Base-by-base conservation (phyloP, 2,888 invertebrate genomes). In the Torymus tubicola region DNA sequence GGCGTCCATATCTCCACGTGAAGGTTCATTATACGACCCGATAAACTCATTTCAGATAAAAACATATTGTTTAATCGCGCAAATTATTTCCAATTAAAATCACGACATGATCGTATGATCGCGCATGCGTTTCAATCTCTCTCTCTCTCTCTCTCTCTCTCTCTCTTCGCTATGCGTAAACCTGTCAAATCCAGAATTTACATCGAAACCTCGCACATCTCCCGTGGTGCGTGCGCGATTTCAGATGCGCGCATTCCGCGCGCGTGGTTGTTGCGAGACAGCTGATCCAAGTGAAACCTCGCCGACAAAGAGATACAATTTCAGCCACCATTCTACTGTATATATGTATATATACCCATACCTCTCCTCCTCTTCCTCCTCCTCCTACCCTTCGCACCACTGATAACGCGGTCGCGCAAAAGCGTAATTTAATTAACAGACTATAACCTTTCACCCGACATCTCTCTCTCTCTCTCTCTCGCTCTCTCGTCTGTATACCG, bases 391-490 rank as follows among this genome's bases (percentile, higher is more conserved):
- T n/a, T n/a, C n/a, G n/a, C n/a, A n/a, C n/a, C n/a, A 42, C 42
- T 42, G 63, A 64, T 64, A 64, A 64, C 65, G 18, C 57, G 57
- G 58, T 31, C 18, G 31, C 16, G 31, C 57, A 58, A 70, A 52
- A 70, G 70, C 50, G 70, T 70, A 70, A 70, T 70, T 70, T 50
- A 70, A 70, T 70, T 70, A 70, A 50, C 70, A 70, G 50, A 50
- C 31, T 58, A 18, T 50, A 70, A 70, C 50, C 70, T 70, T 60
- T 42, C 42, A 42, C 42, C 42, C 42, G 42, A 42, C 42, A 42
- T 42, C 21, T 18, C 1, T 11, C n/a, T 18, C 50, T n/a, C 18
- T 16, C n/a, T n/a, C 18, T 16, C n/a, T 42, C 21, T 18, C 1
- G 2, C n/a, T 18, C 50, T n/a, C 18, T 16, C n/a, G 8, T 31